phyloP scores from a whole-genome alignment of 2,888 invertebrate genomes.

The Selenia dentaria region DNA sequence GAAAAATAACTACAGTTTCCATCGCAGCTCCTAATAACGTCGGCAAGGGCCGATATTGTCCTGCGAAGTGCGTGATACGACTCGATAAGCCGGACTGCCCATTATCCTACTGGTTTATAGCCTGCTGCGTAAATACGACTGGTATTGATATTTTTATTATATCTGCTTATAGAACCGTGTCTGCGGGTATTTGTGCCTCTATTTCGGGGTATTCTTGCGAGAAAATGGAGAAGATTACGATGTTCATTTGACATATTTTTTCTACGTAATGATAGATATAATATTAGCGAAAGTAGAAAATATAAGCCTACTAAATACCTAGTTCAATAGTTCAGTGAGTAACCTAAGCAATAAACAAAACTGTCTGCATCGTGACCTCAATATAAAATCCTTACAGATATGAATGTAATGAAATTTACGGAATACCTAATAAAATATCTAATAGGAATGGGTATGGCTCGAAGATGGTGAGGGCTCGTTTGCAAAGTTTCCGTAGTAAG shows the following conservation, averaged over 20 bases:
- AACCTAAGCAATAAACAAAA: no score
- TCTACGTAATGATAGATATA: no score
- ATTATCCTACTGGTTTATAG: slow-evolving; percentile 39
- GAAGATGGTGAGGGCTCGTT: no score
- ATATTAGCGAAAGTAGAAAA: no score
- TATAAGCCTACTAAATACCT: no score
- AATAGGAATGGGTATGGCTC: no score
- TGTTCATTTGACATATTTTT: slow-evolving; percentile 2
- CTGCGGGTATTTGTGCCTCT: slow-evolving; percentile 19
- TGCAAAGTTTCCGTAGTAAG: no score
- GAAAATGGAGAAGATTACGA: slow-evolving; percentile 7
- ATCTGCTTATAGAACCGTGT: slow-evolving; percentile 19
- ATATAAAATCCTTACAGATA: no score
- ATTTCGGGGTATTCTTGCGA: slow-evolving; percentile 20
- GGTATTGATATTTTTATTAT: slow-evolving; percentile 33
- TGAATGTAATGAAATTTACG: no score
- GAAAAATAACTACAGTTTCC: slow-evolving; percentile 17
- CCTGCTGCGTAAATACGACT: slow-evolving; percentile 30
- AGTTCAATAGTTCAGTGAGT: no score
- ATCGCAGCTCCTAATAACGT: slow-evolving; percentile 20
- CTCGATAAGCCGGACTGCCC: slow-evolving; percentile 34
- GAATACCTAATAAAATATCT: no score
- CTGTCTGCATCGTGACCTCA: no score
- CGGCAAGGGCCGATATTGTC: slow-evolving; percentile 28
- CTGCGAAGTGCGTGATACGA: slow-evolving; percentile 36